Conservation (phyloP, 2,888 invertebrate genomes). For the Muscina levida region DNA sequence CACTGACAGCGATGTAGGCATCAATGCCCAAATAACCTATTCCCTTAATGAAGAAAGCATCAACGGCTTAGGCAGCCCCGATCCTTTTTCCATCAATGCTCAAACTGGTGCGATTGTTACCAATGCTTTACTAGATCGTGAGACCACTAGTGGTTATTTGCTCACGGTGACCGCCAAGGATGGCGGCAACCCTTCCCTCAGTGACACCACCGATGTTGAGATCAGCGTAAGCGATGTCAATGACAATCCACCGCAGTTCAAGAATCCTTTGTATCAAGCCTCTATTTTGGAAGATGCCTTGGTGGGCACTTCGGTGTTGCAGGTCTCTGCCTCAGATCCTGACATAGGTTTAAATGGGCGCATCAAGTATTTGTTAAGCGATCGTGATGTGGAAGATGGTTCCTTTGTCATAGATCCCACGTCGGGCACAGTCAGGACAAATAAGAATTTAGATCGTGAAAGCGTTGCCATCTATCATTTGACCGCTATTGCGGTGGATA, state of each 20-base stretch:
- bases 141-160: constrained; percentile 89
- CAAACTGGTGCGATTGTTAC: constrained; percentile 96
- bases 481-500: constrained; percentile 93
- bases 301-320: constrained; percentile 88
- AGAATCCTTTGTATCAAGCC: constrained; percentile 89
- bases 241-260: constrained; percentile 95
- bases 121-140: constrained; percentile 91
- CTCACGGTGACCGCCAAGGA: constrained; percentile 96
- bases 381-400: constrained; percentile 89
- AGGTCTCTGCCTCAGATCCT: constrained; percentile 90
- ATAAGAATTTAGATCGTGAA: constrained; percentile 94
- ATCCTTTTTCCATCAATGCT: constrained; percentile 92
- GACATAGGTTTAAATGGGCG: constrained; percentile 94
- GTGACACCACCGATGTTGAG: constrained; percentile 97
- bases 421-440: constrained; percentile 94
- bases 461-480: constrained; percentile 91
- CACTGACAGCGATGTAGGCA: constrained; percentile 95
- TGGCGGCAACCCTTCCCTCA: constrained; percentile 93
- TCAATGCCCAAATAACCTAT: constrained; percentile 94
- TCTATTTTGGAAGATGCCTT: constrained; percentile 93
- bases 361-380: constrained; percentile 88
- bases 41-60: constrained; percentile 86
- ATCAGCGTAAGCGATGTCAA: constrained; percentile 97
- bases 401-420: constrained; percentile 96
- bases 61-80: constrained; percentile 82